These are phyloP conservation scores for Epistrophe eligans DNA, from an alignment of 2,888 invertebrate genomes.

Conservation along the genomic window DNA sequence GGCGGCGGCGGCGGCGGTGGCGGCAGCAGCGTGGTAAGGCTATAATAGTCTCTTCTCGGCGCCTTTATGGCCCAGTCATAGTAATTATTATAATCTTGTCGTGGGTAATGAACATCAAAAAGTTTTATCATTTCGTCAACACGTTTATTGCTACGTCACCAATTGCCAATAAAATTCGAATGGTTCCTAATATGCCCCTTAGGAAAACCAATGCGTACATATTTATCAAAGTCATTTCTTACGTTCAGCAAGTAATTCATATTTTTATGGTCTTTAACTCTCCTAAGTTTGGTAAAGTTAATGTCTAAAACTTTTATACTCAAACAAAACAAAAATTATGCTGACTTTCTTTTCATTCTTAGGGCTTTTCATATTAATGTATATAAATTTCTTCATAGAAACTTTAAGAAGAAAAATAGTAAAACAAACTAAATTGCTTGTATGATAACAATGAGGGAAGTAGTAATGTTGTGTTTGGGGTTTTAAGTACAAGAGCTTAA, in stretches of 20 bases:
- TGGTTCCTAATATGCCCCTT: slow-evolving; percentile 1
- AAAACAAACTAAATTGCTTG: background rate
- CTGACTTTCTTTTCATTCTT: background rate
- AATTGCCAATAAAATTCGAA: slow-evolving; percentile 20
- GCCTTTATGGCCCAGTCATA: background rate
- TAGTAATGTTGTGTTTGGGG: too few species aligned
- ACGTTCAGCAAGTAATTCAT: background rate
- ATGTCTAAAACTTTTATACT: slow-evolving; percentile 12
- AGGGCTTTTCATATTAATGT: background rate
- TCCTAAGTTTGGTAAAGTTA: background rate
- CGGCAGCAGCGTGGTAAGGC: too few species aligned
- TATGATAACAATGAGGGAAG: too few species aligned
- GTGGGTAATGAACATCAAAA: slow-evolving; percentile 19
- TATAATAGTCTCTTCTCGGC: background rate
- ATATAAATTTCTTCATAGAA: too few species aligned
- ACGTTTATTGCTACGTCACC: background rate
- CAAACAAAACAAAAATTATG: background rate
- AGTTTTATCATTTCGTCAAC: slow-evolving; percentile 9
- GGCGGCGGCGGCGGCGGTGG: too few species aligned
- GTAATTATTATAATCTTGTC: background rate
- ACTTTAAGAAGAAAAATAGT: background rate
- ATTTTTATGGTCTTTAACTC: background rate
- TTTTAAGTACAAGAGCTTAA: too few species aligned
- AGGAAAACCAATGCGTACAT: background rate
- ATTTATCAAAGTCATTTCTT: slow-evolving; percentile 10